Base-by-base conservation (phyloP, 1,140 invertebrate species). In the Potamilus streckersoni region DNA sequence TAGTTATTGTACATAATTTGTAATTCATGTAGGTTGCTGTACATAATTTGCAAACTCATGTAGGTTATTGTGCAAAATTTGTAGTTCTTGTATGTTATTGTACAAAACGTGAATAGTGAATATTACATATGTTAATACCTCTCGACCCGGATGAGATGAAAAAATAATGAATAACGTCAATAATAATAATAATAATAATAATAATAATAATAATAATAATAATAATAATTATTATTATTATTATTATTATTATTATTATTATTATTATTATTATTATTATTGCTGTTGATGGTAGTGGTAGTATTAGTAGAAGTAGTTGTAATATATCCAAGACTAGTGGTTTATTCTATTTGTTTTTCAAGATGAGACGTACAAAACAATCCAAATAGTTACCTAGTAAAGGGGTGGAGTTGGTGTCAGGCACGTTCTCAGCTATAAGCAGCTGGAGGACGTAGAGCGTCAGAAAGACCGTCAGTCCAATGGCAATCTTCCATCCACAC, bases 391-490 rank as follows among this genome's bases (percentile, higher is more conserved):
- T 83, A 88, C 89, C 88, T 71, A 90, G 78, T 16, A 90, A 82
- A 31, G 89, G 89, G 12, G 87, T 84, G n/a, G 87, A 82, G 70
- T 89, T 87, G n/a, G 88, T 88, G 64, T 89, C 88, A 0, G 89
- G 89, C 19, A 89, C 89, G 76, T 89, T 90, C 66, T 89, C 88
- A 31, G 88, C 88, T 64, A 90, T 88, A 13, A 88, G 71, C 49
- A 89, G 80, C 80, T 89, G 87, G 23, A 90, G 82, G 14, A 90
- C 87, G 73, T 89, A 89, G 11, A 90, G 78, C 0, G 88, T 88
- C 13, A 90, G 84, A 69, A 90, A 89, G 1, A 89, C 89, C 0
- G 88, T 90, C 31, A 90, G 79, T 15, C 88, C 89, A 55, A 90
- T 88, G 17, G 84, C 83, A 23, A 90, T 87, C 74, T 89, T 89